Evolutionary conservation across 2,113 vertebrate genomes (phyloP).

Genomic region (Scalopus aquaticus): DNA sequence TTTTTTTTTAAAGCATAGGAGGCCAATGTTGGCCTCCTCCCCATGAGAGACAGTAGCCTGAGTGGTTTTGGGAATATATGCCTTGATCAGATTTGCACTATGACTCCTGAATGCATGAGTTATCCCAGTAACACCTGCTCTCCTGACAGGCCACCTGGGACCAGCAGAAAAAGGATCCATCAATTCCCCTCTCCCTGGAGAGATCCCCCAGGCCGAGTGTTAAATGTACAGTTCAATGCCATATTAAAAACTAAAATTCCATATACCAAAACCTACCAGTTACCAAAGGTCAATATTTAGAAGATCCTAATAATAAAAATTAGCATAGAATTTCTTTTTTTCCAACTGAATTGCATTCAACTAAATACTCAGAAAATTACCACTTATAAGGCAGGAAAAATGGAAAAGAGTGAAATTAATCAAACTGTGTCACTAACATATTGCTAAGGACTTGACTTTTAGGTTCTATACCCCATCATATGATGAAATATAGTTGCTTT

Average conservation of each 20-base stretch:
- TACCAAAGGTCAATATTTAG: constrained; percentile 50
- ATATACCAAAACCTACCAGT: constrained; percentile 51
- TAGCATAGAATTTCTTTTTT: constrained; percentile 16
- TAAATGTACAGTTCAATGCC: constrained; percentile 75
- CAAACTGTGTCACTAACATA: constrained; percentile 6
- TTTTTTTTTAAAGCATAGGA: constrained; percentile 11
- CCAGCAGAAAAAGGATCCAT: constrained; percentile 79
- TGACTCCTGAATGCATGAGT: constrained; percentile 73
- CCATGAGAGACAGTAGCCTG: constrained; percentile 82
- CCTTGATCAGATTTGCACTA: constrained; percentile 82
- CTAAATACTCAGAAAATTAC: constrained; percentile 37
- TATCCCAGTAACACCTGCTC: constrained; percentile 84
- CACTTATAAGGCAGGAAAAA: constrained; percentile 2
- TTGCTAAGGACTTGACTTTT: not conserved
- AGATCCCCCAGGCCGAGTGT: constrained; percentile 67
- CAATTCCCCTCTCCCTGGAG: constrained; percentile 76
- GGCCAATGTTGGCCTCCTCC: constrained; percentile 77
- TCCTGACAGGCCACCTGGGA: constrained; percentile 77
- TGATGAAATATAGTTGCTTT: constrained; percentile 27
- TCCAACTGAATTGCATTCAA: not conserved
- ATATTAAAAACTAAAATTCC: constrained; percentile 68
- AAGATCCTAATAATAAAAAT: constrained; percentile 19
- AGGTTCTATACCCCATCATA: constrained; percentile 9
- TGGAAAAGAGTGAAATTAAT: constrained; percentile 23
- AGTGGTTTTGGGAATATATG: constrained; percentile 83